A percentile compares a stretch with the other conserved stretches of the same genome.
Evolutionary conservation across 2,113 vertebrate genomes (phyloP).

Genomic region (Amphiprion percula): DNA sequence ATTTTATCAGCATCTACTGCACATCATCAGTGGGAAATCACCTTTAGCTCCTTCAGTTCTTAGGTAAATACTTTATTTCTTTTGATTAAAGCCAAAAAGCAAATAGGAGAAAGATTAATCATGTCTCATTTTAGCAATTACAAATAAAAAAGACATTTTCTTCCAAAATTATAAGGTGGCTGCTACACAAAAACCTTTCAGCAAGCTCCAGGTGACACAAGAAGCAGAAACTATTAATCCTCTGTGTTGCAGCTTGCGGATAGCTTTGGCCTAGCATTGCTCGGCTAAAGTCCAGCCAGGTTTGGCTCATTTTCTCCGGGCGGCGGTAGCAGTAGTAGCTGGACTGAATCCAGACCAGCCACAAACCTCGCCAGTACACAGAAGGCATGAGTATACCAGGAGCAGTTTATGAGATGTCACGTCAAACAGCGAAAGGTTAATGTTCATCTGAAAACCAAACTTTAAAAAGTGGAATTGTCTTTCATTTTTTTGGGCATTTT

Average conservation of each 20-base stretch:
- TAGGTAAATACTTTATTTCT: neutral
- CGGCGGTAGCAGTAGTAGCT: conserved; percentile 20
- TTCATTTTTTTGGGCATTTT: neutral
- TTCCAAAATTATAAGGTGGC: neutral
- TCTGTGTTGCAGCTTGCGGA: conserved; percentile 54
- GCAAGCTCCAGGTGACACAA: conserved; percentile 48
- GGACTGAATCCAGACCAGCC: conserved; percentile 62
- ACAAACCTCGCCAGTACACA: conserved; percentile 41
- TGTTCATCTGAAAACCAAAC: conserved; percentile 17
- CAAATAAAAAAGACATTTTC: conserved; percentile 19
- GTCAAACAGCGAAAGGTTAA: conserved; percentile 31
- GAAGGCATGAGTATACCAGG: conserved; percentile 22
- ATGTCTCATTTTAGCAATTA: neutral
- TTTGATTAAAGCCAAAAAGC: neutral
- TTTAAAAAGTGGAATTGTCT: neutral
- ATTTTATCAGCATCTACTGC: conserved; percentile 1
- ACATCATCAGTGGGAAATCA: neutral
- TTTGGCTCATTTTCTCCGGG: conserved; percentile 64
- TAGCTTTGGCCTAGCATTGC: conserved; percentile 58
- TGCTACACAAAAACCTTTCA: conserved; percentile 19
- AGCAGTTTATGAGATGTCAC: conserved; percentile 31
- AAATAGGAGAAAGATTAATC: conserved; percentile 7
- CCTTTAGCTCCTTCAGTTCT: neutral
- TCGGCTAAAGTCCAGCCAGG: conserved; percentile 60
- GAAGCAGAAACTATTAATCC: conserved; percentile 59